Conservation (phyloP, 2,113 vertebrate genomes). For the Aythya baeri region DNA sequence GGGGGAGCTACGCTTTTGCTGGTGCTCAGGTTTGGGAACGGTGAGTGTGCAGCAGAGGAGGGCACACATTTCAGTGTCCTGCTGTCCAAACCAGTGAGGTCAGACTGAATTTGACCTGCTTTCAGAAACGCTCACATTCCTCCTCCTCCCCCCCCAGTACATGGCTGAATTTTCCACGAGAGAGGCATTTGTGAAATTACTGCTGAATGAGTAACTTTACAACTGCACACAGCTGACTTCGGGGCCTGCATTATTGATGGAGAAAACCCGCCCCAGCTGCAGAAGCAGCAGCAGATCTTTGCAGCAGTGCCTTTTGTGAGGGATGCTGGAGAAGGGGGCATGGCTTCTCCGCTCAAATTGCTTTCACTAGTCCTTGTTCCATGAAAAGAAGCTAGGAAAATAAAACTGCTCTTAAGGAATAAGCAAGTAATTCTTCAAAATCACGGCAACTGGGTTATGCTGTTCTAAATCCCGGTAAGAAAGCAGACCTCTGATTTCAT, state of each 20-base stretch:
- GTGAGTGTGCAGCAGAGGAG: not conserved
- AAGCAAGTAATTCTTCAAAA: not conserved
- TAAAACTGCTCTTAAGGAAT: not conserved
- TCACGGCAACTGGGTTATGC: not conserved
- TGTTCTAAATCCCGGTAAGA: not conserved
- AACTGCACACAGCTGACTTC: not conserved
- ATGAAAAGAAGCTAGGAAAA: not conserved
- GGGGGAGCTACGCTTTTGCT: not conserved
- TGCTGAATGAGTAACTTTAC: constrained; percentile 18
- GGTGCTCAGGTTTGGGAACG: not conserved
- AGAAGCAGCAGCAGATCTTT: not conserved
- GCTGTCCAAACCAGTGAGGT: not conserved
- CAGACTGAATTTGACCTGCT: not conserved
- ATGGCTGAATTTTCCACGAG: not conserved
- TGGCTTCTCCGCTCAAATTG: not conserved
- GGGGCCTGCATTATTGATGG: not conserved
- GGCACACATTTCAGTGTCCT: not conserved
- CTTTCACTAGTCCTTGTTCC: not conserved
- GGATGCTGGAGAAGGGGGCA: not conserved
- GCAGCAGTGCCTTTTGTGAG: not conserved
- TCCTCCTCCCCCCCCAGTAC: not conserved
- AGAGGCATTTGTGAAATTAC: constrained; percentile 14
- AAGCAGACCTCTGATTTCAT: not conserved
- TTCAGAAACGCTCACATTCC: not conserved
- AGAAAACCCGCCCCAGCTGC: not conserved